Base-by-base conservation (phyloP, 2,797 vertebrate genomes). In the Urosaurus nigricauda region DNA sequence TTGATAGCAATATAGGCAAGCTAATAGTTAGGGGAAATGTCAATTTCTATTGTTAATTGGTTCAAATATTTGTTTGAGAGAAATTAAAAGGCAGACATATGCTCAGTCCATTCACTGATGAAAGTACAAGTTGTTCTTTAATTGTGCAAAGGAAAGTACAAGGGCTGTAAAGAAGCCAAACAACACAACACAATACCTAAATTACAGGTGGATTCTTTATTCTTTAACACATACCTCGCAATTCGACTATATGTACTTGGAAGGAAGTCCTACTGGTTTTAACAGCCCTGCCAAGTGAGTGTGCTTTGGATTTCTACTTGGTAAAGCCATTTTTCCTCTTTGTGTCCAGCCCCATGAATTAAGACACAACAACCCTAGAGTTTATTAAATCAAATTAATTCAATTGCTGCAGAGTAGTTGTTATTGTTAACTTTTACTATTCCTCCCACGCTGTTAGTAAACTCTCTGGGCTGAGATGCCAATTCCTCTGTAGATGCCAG, bases 1-100 rank as follows among this genome's bases (percentile, higher is more conserved):
- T 83, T 51, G 65, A 60, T 37, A 83, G 71, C 40, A 86, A 86
- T n/a, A 24, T 24, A 51, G 5, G 58, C 26, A 88, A 84, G 51
- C 26, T 37, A 70, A 78, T 56, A 35, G 32, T 75, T 21, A n/a
- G 35, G 35, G 37, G 14, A 79, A 79, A 79, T 86, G 37, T 32
- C 79, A 26, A 13, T 2, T 40, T 35, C 3, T 17, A 53, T 53
- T 51, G 29, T 86, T 24, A 78, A 79, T 68, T 78, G 35, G n/a
- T 37, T 75, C 40, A 68, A 51, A 51, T 40, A 60, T 63, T 70
- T 78, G 14, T 40, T 74, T 84, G 24, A 2, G 26, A 70, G n/a
- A 73, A 65, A 47, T 77, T 88, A 78, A 70, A 80, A 84, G 63
- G 17, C 60, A 84, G 60, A 13, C n/a, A 58, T 84, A 84, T 37